Evolutionary conservation across 2,797 vertebrate species (phyloP).

Genomic region (Propithecus perrieri): DNA sequence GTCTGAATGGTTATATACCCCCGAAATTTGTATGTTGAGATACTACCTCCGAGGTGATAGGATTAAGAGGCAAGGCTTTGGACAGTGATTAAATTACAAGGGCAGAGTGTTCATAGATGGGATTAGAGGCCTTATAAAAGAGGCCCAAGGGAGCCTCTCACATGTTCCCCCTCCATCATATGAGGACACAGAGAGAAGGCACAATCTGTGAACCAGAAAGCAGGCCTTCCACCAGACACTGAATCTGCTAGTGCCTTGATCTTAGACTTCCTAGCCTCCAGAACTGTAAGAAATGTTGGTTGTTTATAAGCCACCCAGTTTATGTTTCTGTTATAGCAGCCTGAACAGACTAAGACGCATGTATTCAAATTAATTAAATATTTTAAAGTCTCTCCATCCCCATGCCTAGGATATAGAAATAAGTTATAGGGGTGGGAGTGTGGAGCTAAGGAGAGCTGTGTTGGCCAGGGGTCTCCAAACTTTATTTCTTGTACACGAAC

Average conservation of each 20-base stretch:
- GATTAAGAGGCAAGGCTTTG: neutral
- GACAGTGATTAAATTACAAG: neutral
- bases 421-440: neutral
- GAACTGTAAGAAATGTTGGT: neutral
- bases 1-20: neutral
- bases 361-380: neutral
- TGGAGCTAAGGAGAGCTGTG: neutral
- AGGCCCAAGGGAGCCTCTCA: neutral
- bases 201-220: neutral
- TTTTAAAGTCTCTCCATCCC: neutral
- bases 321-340: neutral
- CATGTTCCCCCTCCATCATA: neutral
- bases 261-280: neutral
- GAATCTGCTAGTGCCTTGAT: neutral
- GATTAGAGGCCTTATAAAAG: neutral
- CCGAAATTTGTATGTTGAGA: neutral
- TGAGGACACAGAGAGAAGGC: neutral
- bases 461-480: neutral
- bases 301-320: neutral
- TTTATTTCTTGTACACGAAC: neutral
- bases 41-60: neutral
- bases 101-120: neutral
- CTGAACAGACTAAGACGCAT: neutral
- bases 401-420: neutral
- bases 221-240: neutral